Conservation (phyloP, 1,140 invertebrate species). For the Drosophila repleta region DNA sequence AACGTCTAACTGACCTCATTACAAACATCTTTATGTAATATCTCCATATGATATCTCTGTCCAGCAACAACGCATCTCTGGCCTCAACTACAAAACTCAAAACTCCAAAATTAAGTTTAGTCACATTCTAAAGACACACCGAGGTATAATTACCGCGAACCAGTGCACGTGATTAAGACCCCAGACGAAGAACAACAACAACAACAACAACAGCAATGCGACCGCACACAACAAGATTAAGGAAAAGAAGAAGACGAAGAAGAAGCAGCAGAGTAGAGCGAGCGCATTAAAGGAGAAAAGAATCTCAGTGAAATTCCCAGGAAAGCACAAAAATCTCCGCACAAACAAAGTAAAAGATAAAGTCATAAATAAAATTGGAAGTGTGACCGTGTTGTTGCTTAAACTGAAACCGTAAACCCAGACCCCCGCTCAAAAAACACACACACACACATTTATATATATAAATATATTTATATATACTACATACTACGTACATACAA, state of each 20-base stretch:
- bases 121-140: slow-evolving; percentile 74
- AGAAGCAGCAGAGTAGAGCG: slow-evolving; percentile 11
- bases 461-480: not conserved
- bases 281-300: slow-evolving; percentile 23
- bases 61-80: slow-evolving; percentile 16
- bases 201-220: slow-evolving; percentile 12
- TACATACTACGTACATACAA: too few relatives aligned
- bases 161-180: slow-evolving; percentile 75
- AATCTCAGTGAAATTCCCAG: slow-evolving; percentile 77
- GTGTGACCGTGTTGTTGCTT: slow-evolving; percentile 51
- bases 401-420: slow-evolving; percentile 10
- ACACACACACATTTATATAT: not conserved
- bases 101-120: slow-evolving; percentile 66
- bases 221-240: slow-evolving; percentile 48
- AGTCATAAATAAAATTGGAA: slow-evolving; percentile 80
- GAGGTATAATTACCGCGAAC: slow-evolving; percentile 73
- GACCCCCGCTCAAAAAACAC: not conserved
- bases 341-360: slow-evolving; percentile 76
- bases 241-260: slow-evolving; percentile 18
- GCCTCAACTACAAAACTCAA: slow-evolving; percentile 13
- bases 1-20: not conserved
- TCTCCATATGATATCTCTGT: not conserved
- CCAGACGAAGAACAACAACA: slow-evolving; percentile 21
- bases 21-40: too few relatives aligned
- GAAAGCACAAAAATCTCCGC: slow-evolving; percentile 70